Conservation (phyloP, 2,797 vertebrate species). For the Oceanodroma leucorhoa region DNA sequence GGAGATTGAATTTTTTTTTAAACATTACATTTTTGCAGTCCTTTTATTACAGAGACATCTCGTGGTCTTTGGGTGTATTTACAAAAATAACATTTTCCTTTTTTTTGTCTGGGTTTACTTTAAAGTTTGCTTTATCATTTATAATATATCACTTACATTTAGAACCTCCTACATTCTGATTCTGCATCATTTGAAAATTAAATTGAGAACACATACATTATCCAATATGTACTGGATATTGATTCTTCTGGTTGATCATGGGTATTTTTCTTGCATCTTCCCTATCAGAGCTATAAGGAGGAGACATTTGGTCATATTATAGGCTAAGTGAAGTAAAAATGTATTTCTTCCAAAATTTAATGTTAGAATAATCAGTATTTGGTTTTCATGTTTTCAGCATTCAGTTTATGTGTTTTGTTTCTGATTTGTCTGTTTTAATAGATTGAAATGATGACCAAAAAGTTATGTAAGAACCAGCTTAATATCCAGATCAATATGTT, state of each 20-base stretch:
- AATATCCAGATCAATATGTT: rapidly evolving
- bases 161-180: neutral
- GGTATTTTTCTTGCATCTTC: neutral
- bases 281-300: neutral
- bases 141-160: neutral
- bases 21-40: neutral
- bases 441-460: neutral
- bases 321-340: neutral
- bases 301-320: neutral
- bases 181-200: neutral
- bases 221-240: neutral
- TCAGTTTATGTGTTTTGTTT: neutral
- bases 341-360: neutral
- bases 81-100: neutral
- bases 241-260: neutral
- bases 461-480: neutral
- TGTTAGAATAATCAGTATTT: neutral
- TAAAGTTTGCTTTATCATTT: neutral
- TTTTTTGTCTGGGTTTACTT: neutral
- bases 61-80: neutral
- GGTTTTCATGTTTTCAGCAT: neutral
- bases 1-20: neutral
- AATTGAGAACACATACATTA: neutral
- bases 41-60: constrained; percentile 47
- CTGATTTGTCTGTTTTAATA: neutral